Percentiles rank a stretch among this genome's conserved stretches.
These are phyloP conservation scores for Pterobdella sp. DNA, from an alignment of 2,888 invertebrate species.

Conservation along the genomic window DNA sequence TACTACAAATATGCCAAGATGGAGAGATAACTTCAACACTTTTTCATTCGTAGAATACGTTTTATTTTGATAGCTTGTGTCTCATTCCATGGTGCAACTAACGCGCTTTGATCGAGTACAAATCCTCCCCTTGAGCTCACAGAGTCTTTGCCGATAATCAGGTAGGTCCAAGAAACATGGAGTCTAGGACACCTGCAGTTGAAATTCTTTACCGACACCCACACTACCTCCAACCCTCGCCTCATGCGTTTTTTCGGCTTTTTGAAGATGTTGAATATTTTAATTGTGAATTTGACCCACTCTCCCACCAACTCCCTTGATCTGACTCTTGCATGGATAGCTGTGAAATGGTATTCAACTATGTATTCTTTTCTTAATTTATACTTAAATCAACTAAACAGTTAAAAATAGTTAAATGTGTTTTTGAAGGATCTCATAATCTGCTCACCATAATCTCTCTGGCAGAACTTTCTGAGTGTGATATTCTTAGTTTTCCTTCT, in stretches of 20 bases:
- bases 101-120: constrained; percentile 31
- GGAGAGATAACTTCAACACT: constrained; percentile 24
- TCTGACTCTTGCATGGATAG: constrained; percentile 80
- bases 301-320: constrained; percentile 65
- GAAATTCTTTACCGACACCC: constrained; percentile 77
- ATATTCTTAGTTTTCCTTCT: constrained; percentile 18
- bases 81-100: constrained; percentile 29
- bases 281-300: constrained; percentile 81
- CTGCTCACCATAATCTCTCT: constrained; percentile 28
- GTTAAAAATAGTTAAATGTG: no score
- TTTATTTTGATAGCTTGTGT: constrained; percentile 22
- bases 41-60: constrained; percentile 17
- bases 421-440: constrained; percentile 5
- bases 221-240: constrained; percentile 71
- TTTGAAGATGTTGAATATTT: constrained; percentile 63
- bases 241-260: constrained; percentile 61
- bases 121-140: constrained; percentile 30
- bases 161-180: constrained; percentile 54
- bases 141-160: constrained; percentile 32
- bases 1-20: not conserved
- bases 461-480: constrained; percentile 21
- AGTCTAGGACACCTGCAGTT: constrained; percentile 95
- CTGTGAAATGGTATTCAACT: no score
- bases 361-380: no score
- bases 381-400: no score